These are phyloP conservation scores for Matsumurasca onukii DNA, from an alignment of 1,140 invertebrate species.

Conservation along the genomic window DNA sequence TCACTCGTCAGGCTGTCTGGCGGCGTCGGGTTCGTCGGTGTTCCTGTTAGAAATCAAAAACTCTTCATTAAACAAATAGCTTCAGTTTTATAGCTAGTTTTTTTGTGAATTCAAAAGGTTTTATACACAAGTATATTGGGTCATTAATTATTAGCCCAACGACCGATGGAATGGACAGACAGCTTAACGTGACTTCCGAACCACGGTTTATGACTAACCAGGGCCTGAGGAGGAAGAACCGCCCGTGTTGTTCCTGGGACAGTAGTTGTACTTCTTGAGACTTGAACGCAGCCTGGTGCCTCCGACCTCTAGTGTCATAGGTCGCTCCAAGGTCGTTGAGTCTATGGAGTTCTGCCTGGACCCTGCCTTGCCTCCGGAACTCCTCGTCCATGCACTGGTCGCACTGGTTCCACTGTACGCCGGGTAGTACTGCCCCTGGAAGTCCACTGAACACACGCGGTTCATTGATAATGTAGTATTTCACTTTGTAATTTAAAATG, in stretches of 20 bases:
- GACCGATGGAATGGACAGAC: too few species aligned
- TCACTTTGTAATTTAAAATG: too few species aligned
- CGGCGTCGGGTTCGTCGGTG: constrained; percentile 82
- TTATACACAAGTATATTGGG: too few species aligned
- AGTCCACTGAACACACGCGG: too few species aligned
- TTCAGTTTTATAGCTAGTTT: too few species aligned
- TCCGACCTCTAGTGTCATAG: constrained; percentile 65
- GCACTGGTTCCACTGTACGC: too few species aligned
- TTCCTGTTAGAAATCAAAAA: constrained; percentile 46
- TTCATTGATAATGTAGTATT: too few species aligned
- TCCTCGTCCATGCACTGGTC: constrained; percentile 11
- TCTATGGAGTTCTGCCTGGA: constrained; percentile 60
- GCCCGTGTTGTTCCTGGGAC: constrained; percentile 33
- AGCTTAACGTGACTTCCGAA: too few species aligned
- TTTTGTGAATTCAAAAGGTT: too few species aligned
- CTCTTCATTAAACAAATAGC: not conserved
- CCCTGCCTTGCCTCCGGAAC: constrained; percentile 21
- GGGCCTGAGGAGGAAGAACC: constrained; percentile 37
- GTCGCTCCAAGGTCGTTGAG: constrained; percentile 60
- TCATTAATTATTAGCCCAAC: too few species aligned
- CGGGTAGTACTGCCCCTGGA: constrained; percentile 31
- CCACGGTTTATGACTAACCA: too few species aligned
- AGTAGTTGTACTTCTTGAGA: constrained; percentile 68
- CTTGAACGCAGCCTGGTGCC: constrained; percentile 68
- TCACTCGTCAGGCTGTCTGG: constrained; percentile 81